Evolutionary conservation across 2,888 invertebrate species (phyloP).

Genomic region (Morpho achilles): DNA sequence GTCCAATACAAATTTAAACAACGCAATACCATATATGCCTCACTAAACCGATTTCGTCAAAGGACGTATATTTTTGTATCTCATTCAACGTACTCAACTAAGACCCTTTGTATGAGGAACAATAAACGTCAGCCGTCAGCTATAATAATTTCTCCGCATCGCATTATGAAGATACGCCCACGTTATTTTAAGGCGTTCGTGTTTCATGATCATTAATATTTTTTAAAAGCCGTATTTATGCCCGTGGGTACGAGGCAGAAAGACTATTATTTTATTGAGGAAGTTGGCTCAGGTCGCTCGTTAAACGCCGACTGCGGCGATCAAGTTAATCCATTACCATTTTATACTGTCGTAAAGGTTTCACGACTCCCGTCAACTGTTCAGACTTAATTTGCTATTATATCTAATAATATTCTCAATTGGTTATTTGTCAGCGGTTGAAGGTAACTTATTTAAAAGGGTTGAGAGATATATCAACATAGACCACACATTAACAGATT

Average conservation of each 20-base stretch:
- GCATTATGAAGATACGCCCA: slow-evolving; percentile 24
- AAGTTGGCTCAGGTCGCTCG: slow-evolving; percentile 64
- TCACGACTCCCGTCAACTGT: slow-evolving; percentile 62
- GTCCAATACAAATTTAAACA: no score
- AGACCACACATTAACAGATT: no score
- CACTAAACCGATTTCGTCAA: background rate
- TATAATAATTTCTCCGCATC: slow-evolving; percentile 15
- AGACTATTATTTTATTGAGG: slow-evolving; percentile 73
- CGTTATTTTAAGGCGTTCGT: slow-evolving; percentile 28
- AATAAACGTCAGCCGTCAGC: slow-evolving; percentile 7
- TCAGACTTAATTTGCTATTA: slow-evolving; percentile 45
- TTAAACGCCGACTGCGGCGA: slow-evolving; percentile 62
- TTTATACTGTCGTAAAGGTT: slow-evolving; percentile 73
- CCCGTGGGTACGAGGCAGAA: slow-evolving; percentile 33
- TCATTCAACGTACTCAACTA: slow-evolving; percentile 1
- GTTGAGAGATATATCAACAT: no score
- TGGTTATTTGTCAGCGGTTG: slow-evolving; percentile 19
- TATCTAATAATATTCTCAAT: slow-evolving; percentile 30
- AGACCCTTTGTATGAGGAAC: slow-evolving; percentile 11
- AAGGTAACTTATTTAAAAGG: background rate
- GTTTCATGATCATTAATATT: slow-evolving; percentile 32
- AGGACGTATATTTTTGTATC: slow-evolving; percentile 3
- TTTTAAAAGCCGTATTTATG: slow-evolving; percentile 33
- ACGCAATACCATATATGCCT: background rate
- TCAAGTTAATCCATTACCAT: slow-evolving; percentile 73